Percentiles rank a stretch among this genome's conserved stretches.
phyloP scores from a whole-genome alignment of 2,888 invertebrate genomes.

The Ophion obscuratus region DNA sequence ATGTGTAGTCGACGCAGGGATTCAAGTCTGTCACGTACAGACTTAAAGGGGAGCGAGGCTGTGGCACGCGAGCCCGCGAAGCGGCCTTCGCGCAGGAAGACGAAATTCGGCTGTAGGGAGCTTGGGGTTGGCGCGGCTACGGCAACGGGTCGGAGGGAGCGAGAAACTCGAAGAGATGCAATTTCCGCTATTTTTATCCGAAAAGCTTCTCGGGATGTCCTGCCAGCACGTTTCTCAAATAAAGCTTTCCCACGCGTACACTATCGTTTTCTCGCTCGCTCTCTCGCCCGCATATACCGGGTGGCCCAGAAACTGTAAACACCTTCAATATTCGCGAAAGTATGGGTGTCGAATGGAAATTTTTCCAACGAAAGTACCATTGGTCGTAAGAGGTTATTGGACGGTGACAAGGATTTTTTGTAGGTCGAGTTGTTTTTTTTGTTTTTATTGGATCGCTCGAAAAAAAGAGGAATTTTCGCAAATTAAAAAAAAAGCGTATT shows the following conservation, averaged over 20 bases:
- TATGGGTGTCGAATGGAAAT: neutral
- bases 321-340: neutral
- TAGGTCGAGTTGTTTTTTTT: too few relatives aligned
- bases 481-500: too few relatives aligned
- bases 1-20: slow-evolving; percentile 72
- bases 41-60: slow-evolving; percentile 69
- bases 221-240: slow-evolving; percentile 83
- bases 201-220: slow-evolving; percentile 82
- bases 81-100: slow-evolving; percentile 59
- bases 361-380: neutral
- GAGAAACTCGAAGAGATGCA: slow-evolving; percentile 77
- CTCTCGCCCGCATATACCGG: slow-evolving; percentile 13
- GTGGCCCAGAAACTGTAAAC: neutral
- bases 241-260: slow-evolving; percentile 73
- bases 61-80: slow-evolving; percentile 73
- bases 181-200: slow-evolving; percentile 84
- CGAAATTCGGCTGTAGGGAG: slow-evolving; percentile 28
- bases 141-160: neutral
- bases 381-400: neutral
- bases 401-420: too few relatives aligned
- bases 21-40: slow-evolving; percentile 82
- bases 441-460: too few relatives aligned
- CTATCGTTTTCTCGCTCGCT: slow-evolving; percentile 38
- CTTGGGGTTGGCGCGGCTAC: neutral
- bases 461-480: too few relatives aligned